Base-by-base conservation (phyloP, 2,888 invertebrate genomes). In the Ormyrus pomaceus region DNA sequence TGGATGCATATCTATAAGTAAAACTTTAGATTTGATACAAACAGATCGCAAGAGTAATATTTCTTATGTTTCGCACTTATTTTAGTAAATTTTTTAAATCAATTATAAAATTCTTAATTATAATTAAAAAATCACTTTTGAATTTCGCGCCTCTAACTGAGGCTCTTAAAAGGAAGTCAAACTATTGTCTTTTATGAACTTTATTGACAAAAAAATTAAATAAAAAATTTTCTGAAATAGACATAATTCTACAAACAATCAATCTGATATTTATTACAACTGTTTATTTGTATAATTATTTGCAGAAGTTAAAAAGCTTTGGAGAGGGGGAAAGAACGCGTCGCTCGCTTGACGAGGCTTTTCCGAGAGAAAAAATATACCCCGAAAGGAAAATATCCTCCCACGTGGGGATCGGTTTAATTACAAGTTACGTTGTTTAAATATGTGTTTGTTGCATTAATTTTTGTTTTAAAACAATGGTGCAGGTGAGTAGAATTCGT, bases 331-430 rank as follows among this genome's bases (percentile, higher is more conserved):
- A 46, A 64, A 58, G 53, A 70, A 73, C 51, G 78, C 81, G 87
- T 86, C 70, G 81, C 79, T 87, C 83, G 83, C 84, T 88, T 90
- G 90, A 90, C 87, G 84, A 88, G 87, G 87, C 88, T 90, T 89
- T 89, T 88, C 88, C 87, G 83, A 86, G 87, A 86, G 87, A 89
- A 89, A 90, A 88, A 89, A 90, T 89, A 89, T 87, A 87, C 86
- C 87, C 88, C 87, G 88, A 87, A 88, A 89, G 89, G 89, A 90
- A 90, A 89, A 90, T 90, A 90, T 89, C 89, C 86, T 89, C 88
- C 90, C 90, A 90, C 90, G 90, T 90, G 90, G 90, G 88, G 87
- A 86, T 86, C 86, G 86, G 87, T 89, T 90, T 90, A 89, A 90
- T 89, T 89, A 86, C 88, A 88, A 88, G 87, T 89, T 89, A 88